These are phyloP conservation scores for Norana najaformis DNA, from an alignment of 2,888 invertebrate genomes.

Conservation along the genomic window DNA sequence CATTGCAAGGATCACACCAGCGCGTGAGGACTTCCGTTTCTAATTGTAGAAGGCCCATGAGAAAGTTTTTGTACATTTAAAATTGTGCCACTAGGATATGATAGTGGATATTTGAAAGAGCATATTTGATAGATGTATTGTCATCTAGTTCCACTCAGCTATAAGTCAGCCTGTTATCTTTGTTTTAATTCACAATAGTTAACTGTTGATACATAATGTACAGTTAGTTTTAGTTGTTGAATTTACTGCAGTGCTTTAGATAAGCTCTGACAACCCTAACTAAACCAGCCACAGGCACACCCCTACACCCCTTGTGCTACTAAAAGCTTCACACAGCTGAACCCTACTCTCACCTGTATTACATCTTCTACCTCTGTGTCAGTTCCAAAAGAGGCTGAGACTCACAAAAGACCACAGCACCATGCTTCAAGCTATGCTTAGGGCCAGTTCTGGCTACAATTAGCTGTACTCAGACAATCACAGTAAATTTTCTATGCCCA, in stretches of 20 bases:
- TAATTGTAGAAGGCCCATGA: too few species aligned
- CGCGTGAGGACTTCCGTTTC: conserved; percentile 4
- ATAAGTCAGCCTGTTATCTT: background rate
- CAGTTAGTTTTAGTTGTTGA: background rate
- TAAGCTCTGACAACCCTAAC: background rate
- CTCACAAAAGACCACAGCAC: too few species aligned
- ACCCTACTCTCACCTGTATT: too few species aligned
- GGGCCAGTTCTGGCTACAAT: background rate
- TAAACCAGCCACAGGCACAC: background rate
- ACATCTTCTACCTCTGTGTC: too few species aligned
- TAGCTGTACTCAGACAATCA: background rate
- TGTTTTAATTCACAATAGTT: background rate
- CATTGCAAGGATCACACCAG: conserved; percentile 33
- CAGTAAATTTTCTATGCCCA: background rate
- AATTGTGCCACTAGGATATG: background rate
- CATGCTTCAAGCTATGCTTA: too few species aligned
- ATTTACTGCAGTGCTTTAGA: background rate
- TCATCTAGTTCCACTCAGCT: background rate
- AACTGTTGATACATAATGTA: background rate
- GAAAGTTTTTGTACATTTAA: background rate
- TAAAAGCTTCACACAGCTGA: background rate
- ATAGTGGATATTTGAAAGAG: background rate
- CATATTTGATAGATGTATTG: background rate
- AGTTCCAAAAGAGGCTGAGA: too few species aligned
- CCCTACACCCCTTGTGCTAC: background rate